Evolutionary conservation across 2,113 vertebrate genomes (phyloP), one percentile per base, ranked within the genome.

Genomic region (Eurystomus gularis): DNA sequence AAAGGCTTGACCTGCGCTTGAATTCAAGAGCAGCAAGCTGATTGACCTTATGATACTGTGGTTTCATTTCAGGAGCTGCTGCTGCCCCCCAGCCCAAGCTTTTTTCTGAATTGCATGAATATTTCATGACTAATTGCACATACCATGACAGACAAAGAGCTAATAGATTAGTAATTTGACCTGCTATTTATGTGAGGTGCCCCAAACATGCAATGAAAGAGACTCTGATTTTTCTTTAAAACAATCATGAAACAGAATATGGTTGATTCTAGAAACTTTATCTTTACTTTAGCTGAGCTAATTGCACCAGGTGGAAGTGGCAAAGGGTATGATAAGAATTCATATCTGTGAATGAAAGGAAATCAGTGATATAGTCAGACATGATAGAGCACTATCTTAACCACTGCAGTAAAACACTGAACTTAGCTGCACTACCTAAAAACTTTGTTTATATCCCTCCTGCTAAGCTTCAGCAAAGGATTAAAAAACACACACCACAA

Each of bases 91-190:
- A 4, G 33, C 14, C 39, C 18, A 64, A 84, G 64, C 68, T 76
- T 95, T 93, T 86, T 92, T 60, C 90, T 86, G 86, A 96, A 94
- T 89, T 66, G 39, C 82, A 95, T 94, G 88, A 97, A 95, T 94
- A 92, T 92, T 96, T 96, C 91, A 91, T 90, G 84, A 96, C 85
- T 88, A 92, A 49, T 80, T 76, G 80, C 11, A 5, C 75, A 55
- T 94, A 79, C 83, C 58, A 29, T 37, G 31, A 86, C 78, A 96
- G 93, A 98, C 93, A 95, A 97, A 97, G 92, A 97, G 57, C 88
- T 95, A 92, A 97, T 84, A 96, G 90, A 91, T 91, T 79, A 84
- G 90, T 93, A 97, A 93, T 52, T 78, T 92, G 97, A 96, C 82
- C 85, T 72, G 54, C 93, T 92, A 77, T 77, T 94, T 97, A 88